Base-by-base conservation (phyloP, 2,888 invertebrate genomes). In the Epinotia ramella region DNA sequence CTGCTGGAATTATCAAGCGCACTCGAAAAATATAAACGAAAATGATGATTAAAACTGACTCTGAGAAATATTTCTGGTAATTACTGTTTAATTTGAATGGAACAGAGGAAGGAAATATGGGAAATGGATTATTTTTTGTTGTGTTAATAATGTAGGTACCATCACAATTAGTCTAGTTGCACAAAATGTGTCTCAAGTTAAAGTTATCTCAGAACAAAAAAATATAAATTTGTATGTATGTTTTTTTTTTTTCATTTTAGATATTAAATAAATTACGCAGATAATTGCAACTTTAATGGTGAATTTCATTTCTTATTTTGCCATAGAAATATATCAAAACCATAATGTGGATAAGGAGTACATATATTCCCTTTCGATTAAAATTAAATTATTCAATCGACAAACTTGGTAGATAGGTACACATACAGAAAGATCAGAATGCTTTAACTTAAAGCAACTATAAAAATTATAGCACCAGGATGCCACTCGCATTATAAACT, bases 41-140 rank as follows among this genome's bases (percentile, higher is more conserved):
- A 66, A 71, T 70, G 28, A 20, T 33, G 40, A 60, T 75, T 75
- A 64, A 53, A 71, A 53, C 59, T 69, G 69, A 24, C 13, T n/a
- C 4, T 44, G 44, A 16, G 24, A 46, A 69, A 59, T 16, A 46
- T 69, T 68, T 69, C 28, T 28, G 6, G 16, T 69, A 69, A 69
- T 57, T 57, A 67, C 56, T 9, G 33, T 16, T 53, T 53, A 53
- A 53, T 53, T 53, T 53, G 53, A n/a, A 53, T 7, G n/a, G 6
- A n/a, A 53, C 2, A 16, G 6, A 7, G 7, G n/a, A 53, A 7
- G 1, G 53, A 53, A 53, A 53, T 53, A n/a, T n/a, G n/a, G n/a
- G n/a, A n/a, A 49, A n/a, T 13, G 6, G 6, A 1, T 53, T 6
- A 7, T 53, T 53, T n/a, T 53, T 1, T n/a, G 6, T 53, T 13